Conservation (phyloP, 2,113 vertebrate genomes). For the Nannospalax galili region DNA sequence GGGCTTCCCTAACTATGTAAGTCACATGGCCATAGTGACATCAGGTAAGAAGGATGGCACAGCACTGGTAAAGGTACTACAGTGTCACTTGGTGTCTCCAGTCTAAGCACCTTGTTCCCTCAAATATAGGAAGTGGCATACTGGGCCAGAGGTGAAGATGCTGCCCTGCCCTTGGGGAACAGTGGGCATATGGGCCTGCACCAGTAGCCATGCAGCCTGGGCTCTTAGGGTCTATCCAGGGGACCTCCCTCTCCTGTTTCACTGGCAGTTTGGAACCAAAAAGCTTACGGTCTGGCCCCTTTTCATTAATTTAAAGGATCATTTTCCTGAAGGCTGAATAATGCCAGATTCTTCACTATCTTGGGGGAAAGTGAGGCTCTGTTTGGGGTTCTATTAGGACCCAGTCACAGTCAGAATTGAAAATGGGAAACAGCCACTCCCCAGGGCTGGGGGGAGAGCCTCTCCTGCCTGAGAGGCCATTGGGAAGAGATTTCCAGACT, state of each 20-base stretch:
- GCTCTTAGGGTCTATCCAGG: background rate
- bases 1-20: background rate
- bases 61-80: background rate
- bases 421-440: background rate
- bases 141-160: background rate
- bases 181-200: background rate
- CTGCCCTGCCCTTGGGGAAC: background rate
- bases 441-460: background rate
- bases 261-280: background rate
- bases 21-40: background rate
- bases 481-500: background rate
- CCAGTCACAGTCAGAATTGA: background rate
- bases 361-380: background rate
- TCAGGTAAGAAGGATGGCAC: background rate
- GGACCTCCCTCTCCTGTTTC: no score
- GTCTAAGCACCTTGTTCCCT: background rate
- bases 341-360: background rate
- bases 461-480: background rate
- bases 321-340: background rate
- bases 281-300: background rate
- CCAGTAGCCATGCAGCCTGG: background rate
- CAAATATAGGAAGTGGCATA: background rate
- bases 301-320: background rate
- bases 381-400: background rate
- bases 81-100: background rate